A percentile compares a stretch with the other conserved stretches of the same genome.
These are phyloP conservation scores for Andrena fulva DNA, from an alignment of 2,888 invertebrate genomes.

Conservation along the genomic window DNA sequence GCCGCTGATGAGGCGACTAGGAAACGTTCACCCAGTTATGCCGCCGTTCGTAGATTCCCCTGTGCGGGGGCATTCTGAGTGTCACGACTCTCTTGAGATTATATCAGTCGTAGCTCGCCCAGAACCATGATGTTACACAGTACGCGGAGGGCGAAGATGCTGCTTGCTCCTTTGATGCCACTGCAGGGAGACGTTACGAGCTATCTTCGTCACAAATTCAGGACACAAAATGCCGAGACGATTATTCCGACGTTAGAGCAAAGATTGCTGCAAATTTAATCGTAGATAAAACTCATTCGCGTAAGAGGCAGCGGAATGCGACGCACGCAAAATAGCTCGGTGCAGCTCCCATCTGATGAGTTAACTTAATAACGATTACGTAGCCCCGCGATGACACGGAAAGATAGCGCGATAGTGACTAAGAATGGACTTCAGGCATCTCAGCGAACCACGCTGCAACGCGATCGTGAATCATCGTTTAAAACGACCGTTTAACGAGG, in stretches of 20 bases:
- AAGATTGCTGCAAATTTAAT: neutral
- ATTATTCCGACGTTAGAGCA: neutral
- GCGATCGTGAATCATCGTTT: constrained; percentile 47
- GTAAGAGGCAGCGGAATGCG: neutral
- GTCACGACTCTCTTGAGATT: constrained; percentile 31
- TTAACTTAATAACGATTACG: constrained; percentile 35
- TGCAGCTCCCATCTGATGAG: constrained; percentile 8
- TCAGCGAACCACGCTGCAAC: constrained; percentile 18
- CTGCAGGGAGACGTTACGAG: no score
- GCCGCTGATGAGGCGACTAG: constrained; percentile 31
- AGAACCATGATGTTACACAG: neutral
- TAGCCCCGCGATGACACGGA: constrained; percentile 28
- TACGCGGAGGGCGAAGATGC: no score
- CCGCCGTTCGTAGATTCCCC: constrained; percentile 18
- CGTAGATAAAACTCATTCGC: neutral
- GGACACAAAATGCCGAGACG: neutral
- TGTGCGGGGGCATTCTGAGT: neutral
- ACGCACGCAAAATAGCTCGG: neutral
- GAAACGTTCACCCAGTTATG: constrained; percentile 35
- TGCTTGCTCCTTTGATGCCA: no score
- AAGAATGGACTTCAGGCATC: constrained; percentile 44
- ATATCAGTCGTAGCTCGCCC: neutral
- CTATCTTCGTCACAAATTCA: neutral
- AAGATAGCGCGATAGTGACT: constrained; percentile 42
- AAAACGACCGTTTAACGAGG: constrained; percentile 2